Evolutionary conservation across 2,797 vertebrate genomes (phyloP), one percentile per base, ranked within the genome.

Genomic region (Halcyon leucocephala): DNA sequence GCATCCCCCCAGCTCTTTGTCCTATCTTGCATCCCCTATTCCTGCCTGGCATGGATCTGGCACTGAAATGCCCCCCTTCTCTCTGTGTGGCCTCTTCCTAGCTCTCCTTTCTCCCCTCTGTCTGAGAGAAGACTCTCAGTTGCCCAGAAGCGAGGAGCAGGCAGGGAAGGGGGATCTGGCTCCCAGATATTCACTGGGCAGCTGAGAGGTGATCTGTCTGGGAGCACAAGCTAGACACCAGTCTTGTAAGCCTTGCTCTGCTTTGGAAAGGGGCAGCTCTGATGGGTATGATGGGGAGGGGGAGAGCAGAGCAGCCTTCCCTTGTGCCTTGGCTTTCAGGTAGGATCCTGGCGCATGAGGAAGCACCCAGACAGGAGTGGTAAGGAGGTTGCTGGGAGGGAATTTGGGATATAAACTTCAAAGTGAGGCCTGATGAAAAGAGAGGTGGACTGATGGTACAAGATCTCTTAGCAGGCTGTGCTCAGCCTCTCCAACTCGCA

Each of bases 291-390:
- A 33, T 3, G 33, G 25, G 65, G 37, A 73, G 29, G 4, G 6
- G 37, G 33, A 14, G 29, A 51, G 58, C 33, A 70, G 41, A 73
- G 28, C 46, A 70, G 28, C 42, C 26, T 21, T 42, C 7, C 33
- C n/a, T 83, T 0, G 0, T 15, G 33, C 55, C 48, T 29, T 0
- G 0, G n/a, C 33, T 65, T 35, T 87, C 9, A 6, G 21, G 42
- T 25, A 39, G 60, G 35, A 57, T 49, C 8, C 10, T 81, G 71
- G 25, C 5, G 9, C 5, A 1, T 0, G 6, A 71, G 0, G 0
- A 31, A 80, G 67, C 18, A 18, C 24, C 22, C 9, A 0, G 5
- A 13, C 52, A 58, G 58, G 26, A 24, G 46, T 3, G 10, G 25
- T 46, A 46, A 65, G 33, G n/a, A 46, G 31, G 31, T 13, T 0